Evolutionary conservation across 64 coral and sea anemone species (phyloP).

Genomic region (Anthopleura sola): DNA sequence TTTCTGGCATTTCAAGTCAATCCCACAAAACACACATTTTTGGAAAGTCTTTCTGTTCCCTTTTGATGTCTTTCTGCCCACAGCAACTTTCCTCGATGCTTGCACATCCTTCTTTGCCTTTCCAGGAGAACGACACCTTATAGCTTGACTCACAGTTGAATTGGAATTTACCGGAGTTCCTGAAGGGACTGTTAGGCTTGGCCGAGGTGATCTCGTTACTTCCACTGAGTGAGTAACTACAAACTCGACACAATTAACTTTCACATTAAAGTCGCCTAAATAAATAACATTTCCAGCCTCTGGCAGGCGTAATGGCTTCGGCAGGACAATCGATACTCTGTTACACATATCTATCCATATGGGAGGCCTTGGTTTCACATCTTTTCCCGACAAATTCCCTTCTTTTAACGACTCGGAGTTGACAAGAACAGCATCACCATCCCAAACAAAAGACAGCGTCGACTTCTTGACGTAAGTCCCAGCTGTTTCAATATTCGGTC

Average conservation of each 20-base stretch:
- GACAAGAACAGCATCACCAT: not conserved
- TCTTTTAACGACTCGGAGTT: not conserved
- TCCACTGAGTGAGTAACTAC: not conserved
- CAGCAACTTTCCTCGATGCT: not conserved
- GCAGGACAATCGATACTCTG: not conserved
- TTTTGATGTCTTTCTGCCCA: not conserved
- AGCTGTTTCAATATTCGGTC: not conserved
- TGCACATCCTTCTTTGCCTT: not conserved
- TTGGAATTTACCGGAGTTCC: not conserved
- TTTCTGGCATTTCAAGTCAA: not conserved
- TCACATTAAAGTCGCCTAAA: slow-evolving; percentile 1
- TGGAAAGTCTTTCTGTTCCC: not conserved
- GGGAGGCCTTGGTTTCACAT: not conserved
- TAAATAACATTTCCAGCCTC: not conserved
- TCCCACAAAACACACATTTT: not conserved
- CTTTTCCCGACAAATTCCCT: not conserved
- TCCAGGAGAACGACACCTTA: not conserved
- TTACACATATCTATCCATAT: not conserved
- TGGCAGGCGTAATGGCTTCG: not conserved
- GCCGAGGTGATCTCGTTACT: not conserved
- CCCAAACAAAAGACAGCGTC: not conserved
- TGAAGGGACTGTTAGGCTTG: not conserved
- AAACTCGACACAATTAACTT: not conserved
- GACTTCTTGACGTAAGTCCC: not conserved
- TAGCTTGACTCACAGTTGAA: not conserved